phyloP scores from a whole-genome alignment of 1,140 invertebrate genomes.

The Macrotrachela quadricornifera region DNA sequence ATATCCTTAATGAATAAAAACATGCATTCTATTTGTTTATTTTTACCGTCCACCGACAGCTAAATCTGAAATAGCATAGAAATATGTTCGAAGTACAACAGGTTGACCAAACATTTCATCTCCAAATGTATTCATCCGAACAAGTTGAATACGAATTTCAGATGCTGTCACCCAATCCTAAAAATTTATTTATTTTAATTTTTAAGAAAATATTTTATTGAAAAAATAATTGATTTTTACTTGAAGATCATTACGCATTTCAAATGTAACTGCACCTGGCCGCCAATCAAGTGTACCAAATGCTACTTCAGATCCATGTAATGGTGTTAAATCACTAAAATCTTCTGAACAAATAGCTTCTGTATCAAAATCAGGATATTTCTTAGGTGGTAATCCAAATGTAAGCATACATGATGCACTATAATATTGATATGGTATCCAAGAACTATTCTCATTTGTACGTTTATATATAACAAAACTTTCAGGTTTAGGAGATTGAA shows the following conservation, averaged over 20 bases:
- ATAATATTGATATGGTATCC: slow-evolving; percentile 92
- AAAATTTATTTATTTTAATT: no score
- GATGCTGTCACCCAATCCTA: slow-evolving; percentile 94
- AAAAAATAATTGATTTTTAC: no score
- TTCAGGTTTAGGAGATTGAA: slow-evolving; percentile 78
- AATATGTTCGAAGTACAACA: slow-evolving; percentile 79
- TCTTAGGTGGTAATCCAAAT: slow-evolving; percentile 51
- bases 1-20: no score
- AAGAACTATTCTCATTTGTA: slow-evolving; percentile 46
- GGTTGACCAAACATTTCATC: slow-evolving; percentile 85
- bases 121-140: slow-evolving; percentile 84
- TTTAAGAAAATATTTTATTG: no score
- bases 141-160: slow-evolving; percentile 65
- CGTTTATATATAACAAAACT: slow-evolving; percentile 89
- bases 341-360: slow-evolving; percentile 83
- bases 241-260: no score
- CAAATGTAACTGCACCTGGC: slow-evolving; percentile 43
- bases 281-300: slow-evolving; percentile 85
- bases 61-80: slow-evolving; percentile 87
- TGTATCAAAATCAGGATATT: slow-evolving; percentile 31
- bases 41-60: slow-evolving; percentile 64
- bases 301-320: slow-evolving; percentile 77
- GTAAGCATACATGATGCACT: slow-evolving; percentile 69
- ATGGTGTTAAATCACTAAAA: slow-evolving; percentile 85
- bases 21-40: background rate